These are phyloP conservation scores for Eristalinus aeneus DNA, from an alignment of 2,888 invertebrate genomes.

Conservation along the genomic window DNA sequence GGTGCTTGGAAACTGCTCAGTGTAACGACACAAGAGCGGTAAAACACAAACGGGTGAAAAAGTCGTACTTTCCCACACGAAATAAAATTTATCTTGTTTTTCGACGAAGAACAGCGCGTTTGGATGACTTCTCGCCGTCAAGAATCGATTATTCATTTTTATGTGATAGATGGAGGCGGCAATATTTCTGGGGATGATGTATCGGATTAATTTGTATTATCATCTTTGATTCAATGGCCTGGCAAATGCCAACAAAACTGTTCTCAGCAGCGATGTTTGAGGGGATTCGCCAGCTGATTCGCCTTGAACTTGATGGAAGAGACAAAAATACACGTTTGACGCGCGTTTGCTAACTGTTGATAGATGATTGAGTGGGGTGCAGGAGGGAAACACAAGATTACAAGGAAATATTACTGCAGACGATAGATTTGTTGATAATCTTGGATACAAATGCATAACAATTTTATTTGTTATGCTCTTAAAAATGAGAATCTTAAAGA, in stretches of 20 bases:
- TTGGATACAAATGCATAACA: background rate
- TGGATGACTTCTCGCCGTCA: background rate
- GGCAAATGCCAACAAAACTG: background rate
- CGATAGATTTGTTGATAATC: background rate
- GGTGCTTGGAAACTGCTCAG: background rate
- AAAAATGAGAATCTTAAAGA: background rate
- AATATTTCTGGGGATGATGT: background rate
- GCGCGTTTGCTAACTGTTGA: background rate
- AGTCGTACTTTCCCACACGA: background rate
- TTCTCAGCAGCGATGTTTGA: background rate
- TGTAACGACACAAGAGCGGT: background rate
- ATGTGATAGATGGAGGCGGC: background rate
- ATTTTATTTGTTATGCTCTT: background rate
- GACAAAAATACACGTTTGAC: background rate
- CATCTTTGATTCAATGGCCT: background rate
- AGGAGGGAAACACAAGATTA: background rate
- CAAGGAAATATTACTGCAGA: background rate
- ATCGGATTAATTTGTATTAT: background rate
- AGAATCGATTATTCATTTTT: background rate
- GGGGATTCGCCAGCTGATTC: background rate
- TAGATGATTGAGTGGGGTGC: background rate
- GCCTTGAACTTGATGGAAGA: background rate
- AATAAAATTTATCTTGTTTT: constrained; percentile 15
- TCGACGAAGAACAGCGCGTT: background rate
- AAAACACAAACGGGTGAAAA: constrained; percentile 11